Base-by-base conservation (phyloP, 1,140 invertebrate species). In the Solen grandis region DNA sequence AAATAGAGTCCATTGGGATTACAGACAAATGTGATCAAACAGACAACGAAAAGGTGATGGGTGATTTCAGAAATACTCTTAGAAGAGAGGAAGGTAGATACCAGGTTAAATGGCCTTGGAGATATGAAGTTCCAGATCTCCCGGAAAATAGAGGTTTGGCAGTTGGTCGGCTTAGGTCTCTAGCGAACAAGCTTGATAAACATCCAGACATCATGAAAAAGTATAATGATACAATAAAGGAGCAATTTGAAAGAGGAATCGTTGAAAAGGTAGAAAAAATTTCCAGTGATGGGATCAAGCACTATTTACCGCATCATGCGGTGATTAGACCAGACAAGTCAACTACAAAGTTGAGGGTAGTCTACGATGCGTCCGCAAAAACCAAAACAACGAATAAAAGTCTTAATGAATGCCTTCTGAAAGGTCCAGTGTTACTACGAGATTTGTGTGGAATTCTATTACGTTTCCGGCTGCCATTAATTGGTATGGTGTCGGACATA, bases 261-360 rank as follows among this genome's bases (percentile, higher is more conserved):
- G 41, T 73, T 57, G 69, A 73, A 73, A 33, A 59, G 5, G 52
- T 59, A 22, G 19, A 79, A 25, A 19, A 27, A 14, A 19, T 25
- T 13, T 27, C 4, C 27, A 10, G 36, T 4, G 33, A 29, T 73
- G 54, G 33, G 13, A 41, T 5, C 19, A 41, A 22, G 41, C 69
- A 73, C 31, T 79, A 79, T 50, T 63, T 79, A 16, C 66, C 69
- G 2, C 69, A 73, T 41, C 69, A 73, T 22, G 52, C 69, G 4
- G 69, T 59, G 5, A 59, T 73, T 38, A 55, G 16, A 5, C 25
- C 31, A 31, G 13, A 73, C 19, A 57, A 57, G 33, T 3, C 50
- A 25, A 59, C 69, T n/a, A 73, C 69, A n/a, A n/a, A n/a, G n/a
- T n/a, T n/a, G n/a, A n/a, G n/a, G n/a, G n/a, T n/a, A n/a, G n/a